These are phyloP conservation scores for Entelurus aequoreus DNA, from an alignment of 2,113 vertebrate genomes.

Conservation along the genomic window DNA sequence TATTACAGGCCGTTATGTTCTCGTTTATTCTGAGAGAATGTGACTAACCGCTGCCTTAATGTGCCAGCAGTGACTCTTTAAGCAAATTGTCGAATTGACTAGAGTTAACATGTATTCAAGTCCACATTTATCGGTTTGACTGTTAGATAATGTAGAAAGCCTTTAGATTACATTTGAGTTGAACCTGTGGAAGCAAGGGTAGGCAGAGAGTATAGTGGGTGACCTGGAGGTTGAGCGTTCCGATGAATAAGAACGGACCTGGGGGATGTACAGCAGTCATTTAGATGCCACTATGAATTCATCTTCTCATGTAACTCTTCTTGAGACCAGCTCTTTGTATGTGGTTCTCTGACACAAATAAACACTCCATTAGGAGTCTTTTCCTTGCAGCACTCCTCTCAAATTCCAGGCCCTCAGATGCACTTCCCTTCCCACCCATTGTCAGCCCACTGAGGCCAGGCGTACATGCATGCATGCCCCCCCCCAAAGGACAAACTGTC, in stretches of 20 bases:
- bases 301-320: slow-evolving; percentile 23
- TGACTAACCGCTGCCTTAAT: slow-evolving; percentile 14
- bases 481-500: slow-evolving; percentile 57
- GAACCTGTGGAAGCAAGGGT: slow-evolving; percentile 18
- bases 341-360: slow-evolving; percentile 51
- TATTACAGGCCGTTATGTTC: slow-evolving; percentile 9
- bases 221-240: slow-evolving; percentile 17
- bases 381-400: slow-evolving; percentile 40
- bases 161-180: slow-evolving; percentile 3
- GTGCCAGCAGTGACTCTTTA: slow-evolving; percentile 4
- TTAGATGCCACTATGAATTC: slow-evolving; percentile 42
- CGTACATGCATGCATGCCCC: slow-evolving; percentile 12
- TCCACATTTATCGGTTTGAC: background rate
- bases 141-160: slow-evolving; percentile 4
- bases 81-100: slow-evolving; percentile 9
- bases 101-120: slow-evolving; percentile 6
- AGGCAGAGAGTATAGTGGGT: slow-evolving; percentile 25
- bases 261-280: slow-evolving; percentile 34
- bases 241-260: slow-evolving; percentile 29
- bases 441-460: slow-evolving; percentile 46
- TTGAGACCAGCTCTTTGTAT: slow-evolving; percentile 52
- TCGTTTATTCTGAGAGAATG: slow-evolving; percentile 13
- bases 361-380: slow-evolving; percentile 57
- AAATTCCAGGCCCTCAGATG: slow-evolving; percentile 40
- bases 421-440: slow-evolving; percentile 41